These are phyloP conservation scores for Dilophus febrilis DNA, from an alignment of 2,888 invertebrate genomes.

Conservation along the genomic window DNA sequence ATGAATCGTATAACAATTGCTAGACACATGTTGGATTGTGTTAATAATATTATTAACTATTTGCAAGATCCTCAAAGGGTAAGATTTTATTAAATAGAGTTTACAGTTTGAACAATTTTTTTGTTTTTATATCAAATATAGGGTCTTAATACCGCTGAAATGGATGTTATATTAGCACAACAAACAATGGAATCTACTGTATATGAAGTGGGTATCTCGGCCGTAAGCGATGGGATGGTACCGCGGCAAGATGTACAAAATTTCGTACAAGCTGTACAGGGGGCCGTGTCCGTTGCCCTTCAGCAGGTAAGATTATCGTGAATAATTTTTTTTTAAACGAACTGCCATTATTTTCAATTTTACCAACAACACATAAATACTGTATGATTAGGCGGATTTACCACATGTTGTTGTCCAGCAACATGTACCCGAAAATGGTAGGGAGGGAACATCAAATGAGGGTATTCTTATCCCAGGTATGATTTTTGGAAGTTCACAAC, in stretches of 20 bases:
- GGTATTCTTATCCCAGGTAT: too few species aligned
- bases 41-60: conserved; percentile 28
- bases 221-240: conserved; percentile 19
- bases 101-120: background rate
- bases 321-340: too few species aligned
- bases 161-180: conserved; percentile 27
- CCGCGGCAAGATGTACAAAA: conserved; percentile 25
- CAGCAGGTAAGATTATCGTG: conserved; percentile 2
- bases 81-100: conserved; percentile 5
- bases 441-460: too few species aligned
- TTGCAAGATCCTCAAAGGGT: conserved; percentile 28
- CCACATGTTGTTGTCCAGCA: too few species aligned
- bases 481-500: too few species aligned
- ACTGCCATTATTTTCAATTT: too few species aligned
- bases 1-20: conserved; percentile 31
- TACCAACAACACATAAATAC: too few species aligned
- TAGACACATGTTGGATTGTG: conserved; percentile 29
- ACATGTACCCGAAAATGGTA: too few species aligned
- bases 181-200: conserved; percentile 32
- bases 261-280: conserved; percentile 28
- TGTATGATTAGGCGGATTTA: too few species aligned
- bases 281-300: conserved; percentile 23
- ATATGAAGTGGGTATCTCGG: conserved; percentile 29
- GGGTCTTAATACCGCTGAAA: conserved; percentile 27
- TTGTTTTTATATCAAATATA: background rate